Evolutionary conservation across 2,113 vertebrate genomes (phyloP).

Genomic region (Burhinus oedicnemus): DNA sequence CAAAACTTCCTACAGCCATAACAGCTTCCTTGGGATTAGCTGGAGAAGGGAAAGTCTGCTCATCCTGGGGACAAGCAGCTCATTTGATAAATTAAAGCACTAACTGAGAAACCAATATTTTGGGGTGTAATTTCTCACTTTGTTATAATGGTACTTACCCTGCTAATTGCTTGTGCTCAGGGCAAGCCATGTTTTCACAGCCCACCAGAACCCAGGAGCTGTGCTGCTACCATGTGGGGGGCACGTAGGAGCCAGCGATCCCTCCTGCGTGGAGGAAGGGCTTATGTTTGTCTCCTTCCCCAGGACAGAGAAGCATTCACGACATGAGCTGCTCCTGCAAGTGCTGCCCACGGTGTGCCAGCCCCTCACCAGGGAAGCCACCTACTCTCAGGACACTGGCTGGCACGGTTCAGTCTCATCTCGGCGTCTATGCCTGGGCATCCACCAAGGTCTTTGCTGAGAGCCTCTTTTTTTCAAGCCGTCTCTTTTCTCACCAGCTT

Average conservation of each 20-base stretch:
- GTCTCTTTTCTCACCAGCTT: not conserved
- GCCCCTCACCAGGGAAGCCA: fast-evolving
- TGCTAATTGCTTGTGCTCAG: not conserved
- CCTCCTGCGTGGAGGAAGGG: not conserved
- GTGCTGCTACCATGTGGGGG: fast-evolving
- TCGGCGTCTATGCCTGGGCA: fast-evolving
- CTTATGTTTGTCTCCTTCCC: not conserved
- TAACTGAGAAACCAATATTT: not conserved
- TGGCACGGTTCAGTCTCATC: not conserved
- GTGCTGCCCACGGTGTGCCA: fast-evolving
- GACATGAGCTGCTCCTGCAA: not conserved
- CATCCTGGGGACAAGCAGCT: fast-evolving
- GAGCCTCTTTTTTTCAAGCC: not conserved
- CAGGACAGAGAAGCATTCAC: not conserved
- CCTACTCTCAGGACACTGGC: not conserved
- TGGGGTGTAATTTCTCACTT: not conserved
- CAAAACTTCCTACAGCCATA: not conserved
- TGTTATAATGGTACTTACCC: not conserved
- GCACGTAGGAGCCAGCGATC: not conserved
- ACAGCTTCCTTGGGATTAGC: not conserved
- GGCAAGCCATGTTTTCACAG: not conserved
- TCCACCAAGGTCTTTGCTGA: not conserved
- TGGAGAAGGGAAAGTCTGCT: not conserved
- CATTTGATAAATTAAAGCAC: not conserved
- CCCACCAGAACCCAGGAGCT: not conserved